Evolutionary conservation across 2,797 vertebrate species (phyloP).

Genomic region (Pantherophis vulpinus): DNA sequence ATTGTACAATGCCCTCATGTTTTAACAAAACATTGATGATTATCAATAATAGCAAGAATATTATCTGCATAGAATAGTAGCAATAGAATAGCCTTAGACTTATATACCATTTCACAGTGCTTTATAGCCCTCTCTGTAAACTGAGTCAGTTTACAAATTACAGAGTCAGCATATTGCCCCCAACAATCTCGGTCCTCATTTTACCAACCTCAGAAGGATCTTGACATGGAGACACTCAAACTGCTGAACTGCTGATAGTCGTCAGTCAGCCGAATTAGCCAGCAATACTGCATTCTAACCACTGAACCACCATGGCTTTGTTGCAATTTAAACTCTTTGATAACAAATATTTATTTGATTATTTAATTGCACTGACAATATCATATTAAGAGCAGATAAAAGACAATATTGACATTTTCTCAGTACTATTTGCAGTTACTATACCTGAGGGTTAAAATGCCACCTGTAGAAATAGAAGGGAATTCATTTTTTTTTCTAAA

Average conservation of each 20-base stretch:
- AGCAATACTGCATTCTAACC: background rate
- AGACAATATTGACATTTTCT: background rate
- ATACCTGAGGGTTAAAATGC: background rate
- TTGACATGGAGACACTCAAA: background rate
- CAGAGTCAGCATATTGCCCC: background rate
- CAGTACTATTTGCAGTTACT: background rate
- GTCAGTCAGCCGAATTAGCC: background rate
- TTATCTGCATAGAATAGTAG: background rate
- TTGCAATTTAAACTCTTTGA: background rate
- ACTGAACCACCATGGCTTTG: background rate
- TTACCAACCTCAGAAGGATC: background rate
- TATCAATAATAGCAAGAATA: background rate
- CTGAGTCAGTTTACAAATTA: background rate
- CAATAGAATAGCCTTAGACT: background rate
- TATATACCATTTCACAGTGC: background rate
- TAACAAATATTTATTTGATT: background rate
- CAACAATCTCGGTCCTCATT: background rate
- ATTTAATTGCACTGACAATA: background rate
- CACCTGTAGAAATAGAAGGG: background rate
- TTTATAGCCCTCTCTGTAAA: background rate
- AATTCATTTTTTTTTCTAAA: background rate
- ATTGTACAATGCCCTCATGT: background rate
- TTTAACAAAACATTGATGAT: background rate
- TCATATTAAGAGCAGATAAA: background rate
- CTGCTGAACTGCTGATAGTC: background rate